These are phyloP conservation scores for Oriolus oriolus DNA, from an alignment of 2,113 vertebrate species.

Conservation along the genomic window DNA sequence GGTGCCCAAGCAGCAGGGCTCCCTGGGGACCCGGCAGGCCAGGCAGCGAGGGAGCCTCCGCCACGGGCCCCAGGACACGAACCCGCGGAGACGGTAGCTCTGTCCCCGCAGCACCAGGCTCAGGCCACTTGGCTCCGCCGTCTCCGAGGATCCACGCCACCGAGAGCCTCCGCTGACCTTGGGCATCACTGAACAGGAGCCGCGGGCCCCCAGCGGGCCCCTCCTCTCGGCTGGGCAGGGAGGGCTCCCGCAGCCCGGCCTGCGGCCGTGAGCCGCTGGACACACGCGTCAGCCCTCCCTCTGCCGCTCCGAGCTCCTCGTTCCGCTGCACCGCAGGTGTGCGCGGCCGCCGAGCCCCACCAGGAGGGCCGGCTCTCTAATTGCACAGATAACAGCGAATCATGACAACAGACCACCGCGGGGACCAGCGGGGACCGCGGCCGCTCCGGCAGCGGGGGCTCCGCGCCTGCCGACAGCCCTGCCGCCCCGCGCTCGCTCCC, in stretches of 20 bases:
- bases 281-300: background rate
- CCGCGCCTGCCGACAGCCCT: background rate
- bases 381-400: background rate
- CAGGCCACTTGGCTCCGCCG: background rate
- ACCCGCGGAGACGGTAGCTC: background rate
- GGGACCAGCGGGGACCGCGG: background rate
- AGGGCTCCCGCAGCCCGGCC: fast-evolving
- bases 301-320: background rate
- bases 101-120: background rate
- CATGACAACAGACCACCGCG: background rate
- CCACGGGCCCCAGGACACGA: fast-evolving
- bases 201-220: fast-evolving
- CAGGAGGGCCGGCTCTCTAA: background rate
- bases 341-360: background rate
- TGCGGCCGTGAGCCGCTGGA: background rate
- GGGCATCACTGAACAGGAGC: fast-evolving
- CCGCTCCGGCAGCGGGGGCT: background rate
- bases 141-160: background rate
- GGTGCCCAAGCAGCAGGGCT: background rate
- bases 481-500: fast-evolving
- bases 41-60: background rate
- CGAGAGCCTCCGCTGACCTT: fast-evolving
- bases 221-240: fast-evolving
- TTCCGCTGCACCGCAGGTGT: background rate
- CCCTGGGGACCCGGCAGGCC: fast-evolving